Evolutionary conservation across 37 sponge, comb jelly and placozoan species (phyloP), one percentile per base, ranked within the genome.

Genomic region (Petrosia ficiformis): DNA sequence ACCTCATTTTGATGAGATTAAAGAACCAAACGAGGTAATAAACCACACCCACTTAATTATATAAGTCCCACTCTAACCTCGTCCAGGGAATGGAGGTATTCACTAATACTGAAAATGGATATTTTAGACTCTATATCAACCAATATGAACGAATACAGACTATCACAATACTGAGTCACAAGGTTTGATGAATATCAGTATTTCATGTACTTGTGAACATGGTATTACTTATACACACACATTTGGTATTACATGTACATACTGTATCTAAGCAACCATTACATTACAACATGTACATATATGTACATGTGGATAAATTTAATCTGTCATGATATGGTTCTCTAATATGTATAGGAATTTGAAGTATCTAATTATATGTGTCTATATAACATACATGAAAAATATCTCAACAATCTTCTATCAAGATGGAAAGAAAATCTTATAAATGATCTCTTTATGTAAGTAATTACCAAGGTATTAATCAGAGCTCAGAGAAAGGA

Each of bases 381-480:
- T 37, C 70, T 95, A 21, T 98, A 95, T 60, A 84, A 87, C 22
- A 34, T 95, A 6, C 92, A 98, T 85, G 96, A 98, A 82, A 89
- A 95, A 76, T 95, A 90, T 61, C 79, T 98, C 57, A 98, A 98
- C 84, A 89, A 86, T 60, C 31, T 94, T 63, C 28, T 76, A n/a
- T n/a, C 75, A 5, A 54, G 94, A 5, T 89, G 65, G 28, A 67
- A 80, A 30, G 84, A 83, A 22, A 59, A 59, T 3, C 80, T 89
- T 28, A 89, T 94, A 39, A 10, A 72, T 40, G 94, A 94, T 65
- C 75, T 94, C 61, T 86, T 54, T 73, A 79, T 42, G 87, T 90
- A 57, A 67, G 60, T 21, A 8, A 21, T 11, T 39, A 26, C 11
- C 1, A 24, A 65, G 14, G n/a, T n/a, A n/a, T n/a, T n/a, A n/a